These are phyloP conservation scores for Vireo altiloquus DNA, from an alignment of 2,113 vertebrate genomes.

Conservation along the genomic window DNA sequence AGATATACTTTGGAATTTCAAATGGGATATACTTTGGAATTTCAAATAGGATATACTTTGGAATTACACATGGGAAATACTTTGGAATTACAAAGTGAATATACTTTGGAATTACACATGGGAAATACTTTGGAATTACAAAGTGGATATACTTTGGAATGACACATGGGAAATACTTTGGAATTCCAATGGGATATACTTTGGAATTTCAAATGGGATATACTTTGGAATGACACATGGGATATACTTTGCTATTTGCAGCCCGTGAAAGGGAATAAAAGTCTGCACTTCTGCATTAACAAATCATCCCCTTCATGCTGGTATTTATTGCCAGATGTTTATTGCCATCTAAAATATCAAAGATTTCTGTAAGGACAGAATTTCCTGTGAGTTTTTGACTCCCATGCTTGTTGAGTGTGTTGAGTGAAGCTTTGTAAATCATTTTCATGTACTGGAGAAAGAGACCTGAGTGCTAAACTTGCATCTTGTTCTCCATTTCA, in stretches of 20 bases:
- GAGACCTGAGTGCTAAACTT: not conserved
- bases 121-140: not conserved
- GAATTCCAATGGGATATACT: not conserved
- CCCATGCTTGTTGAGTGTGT: not conserved
- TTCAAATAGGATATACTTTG: not conserved
- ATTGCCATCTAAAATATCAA: not conserved
- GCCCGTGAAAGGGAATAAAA: not conserved
- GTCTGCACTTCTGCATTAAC: not conserved
- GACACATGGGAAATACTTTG: not conserved
- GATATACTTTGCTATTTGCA: not conserved
- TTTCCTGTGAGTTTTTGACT: not conserved
- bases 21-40: not conserved
- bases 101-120: not conserved
- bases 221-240: not conserved
- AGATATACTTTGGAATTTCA: not conserved
- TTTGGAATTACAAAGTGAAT: not conserved
- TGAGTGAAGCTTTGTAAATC: not conserved
- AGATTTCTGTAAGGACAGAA: not conserved
- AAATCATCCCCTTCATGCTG: not conserved
- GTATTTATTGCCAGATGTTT: not conserved
- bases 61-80: not conserved
- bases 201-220: not conserved
- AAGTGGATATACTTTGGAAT: not conserved
- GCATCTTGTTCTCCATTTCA: conserved; percentile 64
- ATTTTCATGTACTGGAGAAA: not conserved